Evolutionary conservation across 2,797 vertebrate genomes (phyloP), one percentile per base, ranked within the genome.

Genomic region (Leptoclinus maculatus): DNA sequence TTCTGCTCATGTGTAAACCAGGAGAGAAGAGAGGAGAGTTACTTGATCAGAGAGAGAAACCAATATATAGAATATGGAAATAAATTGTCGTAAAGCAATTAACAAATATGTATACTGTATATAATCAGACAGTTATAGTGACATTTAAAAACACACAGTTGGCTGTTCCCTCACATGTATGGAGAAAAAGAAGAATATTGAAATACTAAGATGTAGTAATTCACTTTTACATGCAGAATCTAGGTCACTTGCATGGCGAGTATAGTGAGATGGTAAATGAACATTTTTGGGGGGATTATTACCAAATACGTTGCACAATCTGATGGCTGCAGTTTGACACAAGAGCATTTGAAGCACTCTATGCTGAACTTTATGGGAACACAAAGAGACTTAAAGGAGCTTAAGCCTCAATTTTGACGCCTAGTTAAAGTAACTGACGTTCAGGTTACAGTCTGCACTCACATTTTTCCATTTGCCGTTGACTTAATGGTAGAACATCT

Each of bases 1-100:
- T 12, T 3, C 13, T 56, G 23, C 25, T 66, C 25, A 57, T 36
- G 23, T 68, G 4, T 1, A 27, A 78, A 43, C 58, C 56, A 71
- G 53, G 58, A 72, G 51, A 74, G n/a, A 39, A 36, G 21, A 54
- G 29, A 74, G 41, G 3, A 3, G 14, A 21, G 12, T 0, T 78
- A 76, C 16, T 62, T 70, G n/a, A 71, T 80, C 13, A 49, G 41
- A 29, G 36, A 68, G 0, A 41, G 19, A 60, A 39, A 73, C 71
- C 38, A 0, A n/a, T 34, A 27, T 54, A 27, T 7, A 54, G 23
- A 16, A 54, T 54, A 7, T 54, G 25, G 51, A 54, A 54, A 54
- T 54, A 13, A 27, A 54, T 27, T 6, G 2, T 23, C 12, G 34
- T 10, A 51, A 47, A 45, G 32, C 21, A 66, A 49, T 32, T 16